Evolutionary conservation across 2,113 vertebrate genomes (phyloP).

Genomic region (Aspiorhynchus laticeps): DNA sequence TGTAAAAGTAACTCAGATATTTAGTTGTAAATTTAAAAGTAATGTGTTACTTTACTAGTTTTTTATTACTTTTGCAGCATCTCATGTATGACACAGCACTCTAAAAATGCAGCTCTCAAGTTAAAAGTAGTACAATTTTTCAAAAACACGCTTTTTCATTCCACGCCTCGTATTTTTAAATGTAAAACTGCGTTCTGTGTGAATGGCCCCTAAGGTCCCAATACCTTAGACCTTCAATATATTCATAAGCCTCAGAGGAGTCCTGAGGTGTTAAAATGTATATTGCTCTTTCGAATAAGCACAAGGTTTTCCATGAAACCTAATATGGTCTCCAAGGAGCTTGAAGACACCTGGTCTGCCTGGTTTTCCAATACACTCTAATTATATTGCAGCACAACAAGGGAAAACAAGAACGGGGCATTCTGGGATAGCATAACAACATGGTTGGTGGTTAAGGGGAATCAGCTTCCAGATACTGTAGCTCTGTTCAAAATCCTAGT

Average conservation of each 20-base stretch:
- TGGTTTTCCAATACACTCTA: constrained; percentile 42
- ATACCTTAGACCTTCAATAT: background rate
- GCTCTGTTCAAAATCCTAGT: background rate
- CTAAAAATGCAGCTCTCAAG: background rate
- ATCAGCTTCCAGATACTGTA: background rate
- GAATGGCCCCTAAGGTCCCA: background rate
- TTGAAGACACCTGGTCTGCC: constrained; percentile 22
- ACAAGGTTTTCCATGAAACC: constrained; percentile 36
- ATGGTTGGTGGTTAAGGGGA: constrained; percentile 29
- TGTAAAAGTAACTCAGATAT: no score
- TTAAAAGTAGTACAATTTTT: background rate
- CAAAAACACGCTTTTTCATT: background rate
- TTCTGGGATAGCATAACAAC: constrained; percentile 24
- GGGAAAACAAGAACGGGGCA: constrained; percentile 10
- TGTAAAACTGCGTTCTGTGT: background rate
- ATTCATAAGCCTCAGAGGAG: constrained; percentile 2
- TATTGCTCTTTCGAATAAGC: constrained; percentile 25
- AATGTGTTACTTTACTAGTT: background rate
- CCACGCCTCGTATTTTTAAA: background rate
- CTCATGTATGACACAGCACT: no score
- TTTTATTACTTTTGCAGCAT: no score
- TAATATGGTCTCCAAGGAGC: constrained; percentile 24
- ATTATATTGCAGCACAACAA: constrained; percentile 31
- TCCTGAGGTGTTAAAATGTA: constrained; percentile 6
- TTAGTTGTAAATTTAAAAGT: background rate